These are phyloP conservation scores for Lasiommata megera DNA, from an alignment of 2,888 invertebrate species.

Conservation along the genomic window DNA sequence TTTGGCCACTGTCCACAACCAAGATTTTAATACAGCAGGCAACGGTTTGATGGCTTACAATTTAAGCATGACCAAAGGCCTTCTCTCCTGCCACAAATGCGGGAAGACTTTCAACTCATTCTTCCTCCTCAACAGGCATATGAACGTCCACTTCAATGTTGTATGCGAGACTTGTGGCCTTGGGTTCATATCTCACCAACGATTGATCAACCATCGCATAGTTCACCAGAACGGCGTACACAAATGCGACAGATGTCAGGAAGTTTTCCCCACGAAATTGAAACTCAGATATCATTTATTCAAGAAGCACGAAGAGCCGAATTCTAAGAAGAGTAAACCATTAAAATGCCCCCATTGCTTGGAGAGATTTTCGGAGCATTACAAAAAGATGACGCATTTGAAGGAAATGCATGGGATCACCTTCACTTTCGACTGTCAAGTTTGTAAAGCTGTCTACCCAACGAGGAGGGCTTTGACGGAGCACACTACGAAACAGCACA, in stretches of 20 bases:
- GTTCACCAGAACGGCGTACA: conserved; percentile 67
- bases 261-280: conserved; percentile 62
- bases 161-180: conserved; percentile 73
- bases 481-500: conserved; percentile 67
- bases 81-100: conserved; percentile 64
- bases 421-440: conserved; percentile 63
- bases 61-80: conserved; percentile 53
- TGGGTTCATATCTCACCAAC: conserved; percentile 70
- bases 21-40: conserved; percentile 68
- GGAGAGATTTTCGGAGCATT: conserved; percentile 70
- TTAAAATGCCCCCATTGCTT: conserved; percentile 71
- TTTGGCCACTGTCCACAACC: conserved; percentile 53
- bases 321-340: conserved; percentile 62
- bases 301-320: conserved; percentile 64
- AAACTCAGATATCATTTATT: conserved; percentile 65
- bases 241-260: conserved; percentile 64
- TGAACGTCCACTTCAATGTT: conserved; percentile 71
- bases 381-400: conserved; percentile 69
- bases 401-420: conserved; percentile 65
- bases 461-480: conserved; percentile 66
- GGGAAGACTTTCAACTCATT: conserved; percentile 66
- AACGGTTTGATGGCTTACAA: conserved; percentile 71
- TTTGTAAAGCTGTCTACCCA: conserved; percentile 58
- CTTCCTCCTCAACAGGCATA: conserved; percentile 66
- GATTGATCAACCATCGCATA: conserved; percentile 63